Evolutionary conservation across 2,797 vertebrate genomes (phyloP).

Genomic region (Denticeps clupeoides): DNA sequence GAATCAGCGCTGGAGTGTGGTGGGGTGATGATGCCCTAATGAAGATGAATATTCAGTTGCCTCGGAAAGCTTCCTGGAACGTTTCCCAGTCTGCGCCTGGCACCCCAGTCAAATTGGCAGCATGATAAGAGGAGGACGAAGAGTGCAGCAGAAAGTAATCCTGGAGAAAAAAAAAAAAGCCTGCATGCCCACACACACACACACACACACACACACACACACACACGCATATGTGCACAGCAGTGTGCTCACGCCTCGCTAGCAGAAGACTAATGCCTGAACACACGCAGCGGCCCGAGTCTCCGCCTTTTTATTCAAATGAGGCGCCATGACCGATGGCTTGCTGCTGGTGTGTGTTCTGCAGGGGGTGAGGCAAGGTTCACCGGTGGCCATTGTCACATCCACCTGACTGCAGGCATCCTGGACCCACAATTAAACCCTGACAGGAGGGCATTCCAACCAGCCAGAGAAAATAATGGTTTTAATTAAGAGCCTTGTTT

Average conservation of each 20-base stretch:
- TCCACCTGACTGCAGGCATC: too few species aligned
- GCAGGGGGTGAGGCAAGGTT: too few species aligned
- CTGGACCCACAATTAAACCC: too few species aligned
- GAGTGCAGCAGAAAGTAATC: slow-evolving; percentile 70
- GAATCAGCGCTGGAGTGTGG: slow-evolving; percentile 43
- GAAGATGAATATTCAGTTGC: slow-evolving; percentile 72
- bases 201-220: neutral
- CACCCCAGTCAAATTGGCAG: slow-evolving; percentile 62
- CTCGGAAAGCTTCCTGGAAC: slow-evolving; percentile 59
- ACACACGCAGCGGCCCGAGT: neutral
- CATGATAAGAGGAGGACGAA: slow-evolving; percentile 59
- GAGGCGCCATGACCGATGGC: slow-evolving; percentile 5
- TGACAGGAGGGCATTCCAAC: too few species aligned
- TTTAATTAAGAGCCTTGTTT: too few species aligned
- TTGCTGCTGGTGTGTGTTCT: too few species aligned
- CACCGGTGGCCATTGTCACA: too few species aligned
- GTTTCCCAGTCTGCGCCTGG: slow-evolving; percentile 51
- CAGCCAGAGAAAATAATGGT: too few species aligned
- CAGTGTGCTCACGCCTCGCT: too few species aligned
- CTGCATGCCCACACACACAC: neutral
- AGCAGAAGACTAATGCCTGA: neutral
- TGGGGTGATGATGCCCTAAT: slow-evolving; percentile 59
- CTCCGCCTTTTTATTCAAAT: slow-evolving; percentile 1
- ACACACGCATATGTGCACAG: neutral
- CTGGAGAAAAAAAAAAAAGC: neutral